These are phyloP conservation scores for Melikaiella ostensackeni DNA, from an alignment of 2,888 invertebrate species.

Conservation along the genomic window DNA sequence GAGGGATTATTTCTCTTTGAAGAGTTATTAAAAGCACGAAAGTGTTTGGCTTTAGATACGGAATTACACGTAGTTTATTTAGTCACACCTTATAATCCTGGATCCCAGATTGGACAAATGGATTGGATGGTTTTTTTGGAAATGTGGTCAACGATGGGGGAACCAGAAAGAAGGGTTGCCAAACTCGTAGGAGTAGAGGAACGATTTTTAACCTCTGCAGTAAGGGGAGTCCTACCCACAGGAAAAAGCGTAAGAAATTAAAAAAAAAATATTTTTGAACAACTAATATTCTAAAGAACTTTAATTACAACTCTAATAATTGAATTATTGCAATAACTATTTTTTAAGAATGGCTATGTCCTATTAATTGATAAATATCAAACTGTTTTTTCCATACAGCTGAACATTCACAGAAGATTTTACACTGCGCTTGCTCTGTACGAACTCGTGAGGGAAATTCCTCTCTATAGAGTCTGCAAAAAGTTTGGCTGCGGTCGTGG, in stretches of 20 bases:
- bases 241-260: slow-evolving; percentile 64
- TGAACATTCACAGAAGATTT: slow-evolving; percentile 82
- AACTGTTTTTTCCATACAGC: slow-evolving; percentile 51
- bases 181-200: slow-evolving; percentile 93
- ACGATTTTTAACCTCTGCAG: slow-evolving; percentile 88
- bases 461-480: slow-evolving; percentile 87
- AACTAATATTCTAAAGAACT: background rate
- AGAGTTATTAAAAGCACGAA: slow-evolving; percentile 93
- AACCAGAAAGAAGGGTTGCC: slow-evolving; percentile 91
- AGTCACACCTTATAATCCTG: slow-evolving; percentile 95
- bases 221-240: slow-evolving; percentile 82
- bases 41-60: slow-evolving; percentile 94
- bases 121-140: slow-evolving; percentile 90
- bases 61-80: slow-evolving; percentile 97
- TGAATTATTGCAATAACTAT: too few species aligned
- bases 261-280: slow-evolving; percentile 7
- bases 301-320: too few species aligned
- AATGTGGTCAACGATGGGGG: slow-evolving; percentile 89
- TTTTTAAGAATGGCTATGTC: too few species aligned
- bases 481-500: slow-evolving; percentile 94
- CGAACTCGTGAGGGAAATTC: slow-evolving; percentile 94
- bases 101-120: slow-evolving; percentile 85
- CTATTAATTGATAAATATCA: too few species aligned
- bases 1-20: slow-evolving; percentile 93
- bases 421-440: slow-evolving; percentile 94